Conservation (phyloP, 2,888 invertebrate species). For the Xylophagus ater region DNA sequence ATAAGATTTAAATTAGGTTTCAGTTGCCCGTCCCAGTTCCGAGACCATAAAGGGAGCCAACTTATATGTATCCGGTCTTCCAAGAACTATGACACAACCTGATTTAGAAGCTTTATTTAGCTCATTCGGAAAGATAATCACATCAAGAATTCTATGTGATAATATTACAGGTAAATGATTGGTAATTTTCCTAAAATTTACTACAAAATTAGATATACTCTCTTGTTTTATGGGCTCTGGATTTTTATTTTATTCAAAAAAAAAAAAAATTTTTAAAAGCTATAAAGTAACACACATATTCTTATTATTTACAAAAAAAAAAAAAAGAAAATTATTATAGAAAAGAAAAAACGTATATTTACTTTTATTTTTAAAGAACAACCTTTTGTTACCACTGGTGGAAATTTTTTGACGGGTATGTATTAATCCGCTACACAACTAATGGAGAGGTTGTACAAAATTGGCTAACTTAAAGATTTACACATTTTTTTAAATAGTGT, state of each 20-base stretch:
- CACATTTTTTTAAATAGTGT: too few relatives aligned
- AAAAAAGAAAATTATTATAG: background rate
- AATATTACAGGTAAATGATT: constrained; percentile 61
- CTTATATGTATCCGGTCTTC: constrained; percentile 83
- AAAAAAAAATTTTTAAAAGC: background rate
- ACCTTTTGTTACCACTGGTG: constrained; percentile 42
- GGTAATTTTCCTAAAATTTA: background rate
- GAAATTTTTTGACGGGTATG: constrained; percentile 45
- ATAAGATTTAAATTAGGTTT: constrained; percentile 44
- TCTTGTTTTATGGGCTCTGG: constrained; percentile 11
- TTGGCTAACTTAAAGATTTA: too few relatives aligned
- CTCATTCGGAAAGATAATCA: constrained; percentile 73
- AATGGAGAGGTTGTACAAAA: too few relatives aligned
- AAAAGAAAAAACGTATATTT: constrained; percentile 20
- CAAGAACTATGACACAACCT: constrained; percentile 78
- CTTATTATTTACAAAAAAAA: background rate
- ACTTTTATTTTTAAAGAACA: constrained; percentile 41
- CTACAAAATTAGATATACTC: constrained; percentile 1
- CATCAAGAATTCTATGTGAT: constrained; percentile 75
- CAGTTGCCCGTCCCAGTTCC: constrained; percentile 85
- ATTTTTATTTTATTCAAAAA: constrained; percentile 14
- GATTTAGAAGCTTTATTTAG: constrained; percentile 72
- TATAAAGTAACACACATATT: background rate
- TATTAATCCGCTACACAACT: too few relatives aligned
- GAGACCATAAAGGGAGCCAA: constrained; percentile 92